Conservation (phyloP, 2,888 invertebrate species). For the Cataglyphis albicans region DNA sequence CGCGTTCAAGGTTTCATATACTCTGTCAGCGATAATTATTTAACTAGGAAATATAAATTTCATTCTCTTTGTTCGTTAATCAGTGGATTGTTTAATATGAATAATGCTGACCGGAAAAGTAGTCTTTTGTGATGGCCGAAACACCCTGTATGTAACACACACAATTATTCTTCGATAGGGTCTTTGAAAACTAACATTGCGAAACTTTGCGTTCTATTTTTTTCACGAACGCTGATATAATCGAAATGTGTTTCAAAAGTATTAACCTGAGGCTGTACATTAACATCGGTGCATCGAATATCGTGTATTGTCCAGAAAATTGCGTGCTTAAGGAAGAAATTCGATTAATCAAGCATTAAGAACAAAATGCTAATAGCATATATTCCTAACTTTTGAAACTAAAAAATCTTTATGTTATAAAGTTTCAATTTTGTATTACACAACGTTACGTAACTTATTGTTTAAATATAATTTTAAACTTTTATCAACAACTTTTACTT, state of each 20-base stretch:
- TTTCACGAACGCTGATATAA: conserved; percentile 72
- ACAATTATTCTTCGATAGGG: conserved; percentile 67
- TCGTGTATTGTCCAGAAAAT: not conserved
- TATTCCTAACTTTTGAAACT: too few species aligned
- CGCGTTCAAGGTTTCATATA: conserved; percentile 24
- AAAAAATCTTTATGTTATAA: too few species aligned
- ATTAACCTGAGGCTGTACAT: conserved; percentile 16
- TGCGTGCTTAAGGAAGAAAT: not conserved
- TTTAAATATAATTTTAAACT: not conserved
- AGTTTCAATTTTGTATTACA: too few species aligned
- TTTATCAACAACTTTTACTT: not conserved
- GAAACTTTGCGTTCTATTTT: conserved; percentile 72
- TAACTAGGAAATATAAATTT: conserved; percentile 32
- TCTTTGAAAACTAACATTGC: conserved; percentile 68
- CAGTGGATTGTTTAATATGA: not conserved
- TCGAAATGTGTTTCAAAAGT: conserved; percentile 59
- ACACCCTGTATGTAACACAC: not conserved
- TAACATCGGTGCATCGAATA: conserved; percentile 10
- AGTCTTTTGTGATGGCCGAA: not conserved
- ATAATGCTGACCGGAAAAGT: conserved; percentile 23
- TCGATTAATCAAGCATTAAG: too few species aligned
- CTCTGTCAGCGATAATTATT: conserved; percentile 12
- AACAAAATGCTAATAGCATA: too few species aligned
- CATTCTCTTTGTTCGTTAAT: conserved; percentile 28
- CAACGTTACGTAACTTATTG: too few species aligned